phyloP scores from a whole-genome alignment of 2,113 vertebrate genomes.

The Leiothrix lutea region DNA sequence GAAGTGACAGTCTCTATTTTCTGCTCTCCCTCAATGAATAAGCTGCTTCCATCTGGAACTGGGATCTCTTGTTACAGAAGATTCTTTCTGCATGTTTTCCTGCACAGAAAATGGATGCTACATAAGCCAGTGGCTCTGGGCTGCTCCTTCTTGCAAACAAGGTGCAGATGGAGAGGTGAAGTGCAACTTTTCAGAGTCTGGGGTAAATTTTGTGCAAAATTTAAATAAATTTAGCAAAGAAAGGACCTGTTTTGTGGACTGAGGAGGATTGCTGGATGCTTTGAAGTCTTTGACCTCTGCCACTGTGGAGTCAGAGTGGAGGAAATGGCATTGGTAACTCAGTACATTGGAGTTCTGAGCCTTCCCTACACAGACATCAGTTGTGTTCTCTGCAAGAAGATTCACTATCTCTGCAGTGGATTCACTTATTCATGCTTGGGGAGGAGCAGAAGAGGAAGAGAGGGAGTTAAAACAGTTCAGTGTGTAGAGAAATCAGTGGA shows the following conservation, averaged over 20 bases:
- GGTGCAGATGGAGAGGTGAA: not conserved
- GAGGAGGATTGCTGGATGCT: not conserved
- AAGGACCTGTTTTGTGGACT: not conserved
- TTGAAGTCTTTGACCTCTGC: not conserved
- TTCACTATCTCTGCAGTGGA: not conserved
- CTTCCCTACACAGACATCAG: not conserved
- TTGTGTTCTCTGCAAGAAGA: not conserved
- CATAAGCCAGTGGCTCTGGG: accelerated
- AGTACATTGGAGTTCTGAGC: not conserved
- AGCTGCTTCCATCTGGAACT: not conserved
- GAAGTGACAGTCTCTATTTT: not conserved
- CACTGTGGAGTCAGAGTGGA: not conserved
- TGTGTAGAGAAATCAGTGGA: not conserved
- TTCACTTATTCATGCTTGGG: not conserved
- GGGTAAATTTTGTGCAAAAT: not conserved
- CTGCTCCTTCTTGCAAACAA: not conserved
- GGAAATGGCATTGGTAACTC: not conserved
- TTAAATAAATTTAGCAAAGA: not conserved
- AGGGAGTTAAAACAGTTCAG: not conserved
- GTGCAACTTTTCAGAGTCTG: not conserved
- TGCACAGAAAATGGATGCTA: not conserved
- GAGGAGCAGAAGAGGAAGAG: not conserved
- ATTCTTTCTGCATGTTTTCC: not conserved
- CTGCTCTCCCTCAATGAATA: not conserved
- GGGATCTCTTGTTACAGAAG: not conserved